Base-by-base conservation (phyloP, 2,888 invertebrate genomes). In the Icerya purchasi region DNA sequence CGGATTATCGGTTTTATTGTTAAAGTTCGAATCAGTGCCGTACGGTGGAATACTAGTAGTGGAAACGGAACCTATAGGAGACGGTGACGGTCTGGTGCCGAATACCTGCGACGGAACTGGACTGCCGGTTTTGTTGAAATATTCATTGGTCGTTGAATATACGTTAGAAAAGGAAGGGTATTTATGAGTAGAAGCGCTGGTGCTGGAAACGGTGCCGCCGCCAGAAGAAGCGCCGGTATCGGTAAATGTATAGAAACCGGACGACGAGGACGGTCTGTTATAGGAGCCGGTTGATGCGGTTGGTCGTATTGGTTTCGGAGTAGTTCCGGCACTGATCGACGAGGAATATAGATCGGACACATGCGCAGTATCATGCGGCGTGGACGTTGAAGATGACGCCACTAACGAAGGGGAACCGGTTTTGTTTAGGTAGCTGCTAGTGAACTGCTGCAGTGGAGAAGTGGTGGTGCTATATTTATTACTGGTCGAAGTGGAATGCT, bases 331-430 rank as follows among this genome's bases (percentile, higher is more conserved):
- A n/a, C n/a, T n/a, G n/a, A n/a, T n/a, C 1, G 18, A 1, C 10
- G n/a, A 56, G 49, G 20, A 51, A 49, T 1, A 14, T 23, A 10
- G 64, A 52, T 22, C 64, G 63, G 58, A 56, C 58, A 21, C 58
- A 55, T 3, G 61, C 53, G 19, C 59, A 58, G 49, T 18, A 0
- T 61, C 60, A 1, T 59, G 53, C 1, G 61, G n/a, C n/a, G 62
- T 23, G 19, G 63, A 1, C 1, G 61, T 23, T 2, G 62, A 25
- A 20, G 64, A 49, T 18, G 59, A 52, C 25, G 50, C 36, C 1
- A 59, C 18, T 1, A 59, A 58, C 23, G 61, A 19, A 8, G 57
- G 61, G 20, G 50, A 50, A 22, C 61, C 58, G 3, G 64, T 62
- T 10, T 49, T 21, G n/a, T 36, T 51, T 52, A 24, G 60, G 2